Percentiles rank a stretch among this genome's conserved stretches.
These are phyloP conservation scores for Microhierax caerulescens DNA, from an alignment of 2,797 vertebrate species.

Conservation along the genomic window DNA sequence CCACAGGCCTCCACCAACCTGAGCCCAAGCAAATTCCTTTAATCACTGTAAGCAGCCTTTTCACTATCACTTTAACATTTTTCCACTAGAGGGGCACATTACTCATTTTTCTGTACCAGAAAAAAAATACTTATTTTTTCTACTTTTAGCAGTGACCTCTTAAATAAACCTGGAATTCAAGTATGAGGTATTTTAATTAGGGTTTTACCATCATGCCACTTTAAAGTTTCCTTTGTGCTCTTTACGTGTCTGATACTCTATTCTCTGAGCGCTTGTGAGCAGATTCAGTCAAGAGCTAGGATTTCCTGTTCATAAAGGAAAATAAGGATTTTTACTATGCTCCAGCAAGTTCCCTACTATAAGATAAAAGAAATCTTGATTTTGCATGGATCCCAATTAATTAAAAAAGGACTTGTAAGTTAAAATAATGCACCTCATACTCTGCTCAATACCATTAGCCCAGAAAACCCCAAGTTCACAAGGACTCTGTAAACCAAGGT, in stretches of 20 bases:
- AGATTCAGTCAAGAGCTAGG: background rate
- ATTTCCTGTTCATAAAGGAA: background rate
- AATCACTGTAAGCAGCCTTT: background rate
- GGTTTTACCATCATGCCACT: background rate
- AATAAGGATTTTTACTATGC: background rate
- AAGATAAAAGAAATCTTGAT: background rate
- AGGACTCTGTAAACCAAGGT: background rate
- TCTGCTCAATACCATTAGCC: background rate
- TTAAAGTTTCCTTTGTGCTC: background rate
- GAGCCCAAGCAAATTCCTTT: background rate
- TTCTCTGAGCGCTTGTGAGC: background rate
- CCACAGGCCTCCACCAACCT: background rate
- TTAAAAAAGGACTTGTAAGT: background rate
- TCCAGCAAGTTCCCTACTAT: background rate
- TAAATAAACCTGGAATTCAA: background rate
- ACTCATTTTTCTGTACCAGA: background rate
- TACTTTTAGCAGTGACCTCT: background rate
- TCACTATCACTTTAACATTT: background rate
- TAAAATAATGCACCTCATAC: background rate
- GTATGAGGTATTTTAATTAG: background rate
- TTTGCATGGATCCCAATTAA: background rate
- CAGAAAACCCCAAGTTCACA: background rate
- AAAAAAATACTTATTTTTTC: background rate
- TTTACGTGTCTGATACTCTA: background rate
- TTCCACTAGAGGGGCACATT: background rate